A percentile compares a stretch with the other conserved stretches of the same genome.
Evolutionary conservation across 2,797 vertebrate species (phyloP).

Genomic region (Paedocypris micromegethes): DNA sequence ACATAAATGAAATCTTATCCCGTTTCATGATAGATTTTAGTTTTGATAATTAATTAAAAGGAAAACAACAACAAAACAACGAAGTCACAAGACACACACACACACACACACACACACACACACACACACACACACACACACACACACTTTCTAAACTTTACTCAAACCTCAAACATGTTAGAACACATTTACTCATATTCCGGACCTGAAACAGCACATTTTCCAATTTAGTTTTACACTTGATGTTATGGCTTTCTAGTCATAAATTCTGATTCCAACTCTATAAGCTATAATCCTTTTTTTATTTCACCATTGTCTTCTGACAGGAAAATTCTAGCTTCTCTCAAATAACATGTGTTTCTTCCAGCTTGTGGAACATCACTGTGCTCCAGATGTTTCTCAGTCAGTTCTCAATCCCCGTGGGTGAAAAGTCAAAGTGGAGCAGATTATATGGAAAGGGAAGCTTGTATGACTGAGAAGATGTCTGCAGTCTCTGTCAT

Average conservation of each 20-base stretch:
- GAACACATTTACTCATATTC: conserved; percentile 17
- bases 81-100: too few species aligned
- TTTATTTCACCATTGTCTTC: conserved; percentile 29
- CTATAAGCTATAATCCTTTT: conserved; percentile 39
- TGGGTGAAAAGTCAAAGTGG: conserved; percentile 34
- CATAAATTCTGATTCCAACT: conserved; percentile 38
- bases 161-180: conserved; percentile 25
- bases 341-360: conserved; percentile 13
- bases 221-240: conserved; percentile 8
- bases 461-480: conserved; percentile 41
- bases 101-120: conserved; percentile 29
- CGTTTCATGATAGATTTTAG: too few species aligned
- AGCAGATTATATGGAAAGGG: conserved; percentile 30
- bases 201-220: conserved; percentile 17
- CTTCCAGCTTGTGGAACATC: conserved; percentile 21
- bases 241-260: conserved; percentile 22
- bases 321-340: conserved; percentile 2
- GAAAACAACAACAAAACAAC: too few species aligned
- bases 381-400: conserved; percentile 59
- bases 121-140: conserved; percentile 21
- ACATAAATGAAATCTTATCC: too few species aligned
- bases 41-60: too few species aligned
- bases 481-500: conserved; percentile 57
- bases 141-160: neutral
- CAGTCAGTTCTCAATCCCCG: conserved; percentile 44